A percentile compares a stretch with the other conserved stretches of the same genome.
These are phyloP conservation scores for Indicator indicator DNA, from an alignment of 2,113 vertebrate species.

Conservation along the genomic window DNA sequence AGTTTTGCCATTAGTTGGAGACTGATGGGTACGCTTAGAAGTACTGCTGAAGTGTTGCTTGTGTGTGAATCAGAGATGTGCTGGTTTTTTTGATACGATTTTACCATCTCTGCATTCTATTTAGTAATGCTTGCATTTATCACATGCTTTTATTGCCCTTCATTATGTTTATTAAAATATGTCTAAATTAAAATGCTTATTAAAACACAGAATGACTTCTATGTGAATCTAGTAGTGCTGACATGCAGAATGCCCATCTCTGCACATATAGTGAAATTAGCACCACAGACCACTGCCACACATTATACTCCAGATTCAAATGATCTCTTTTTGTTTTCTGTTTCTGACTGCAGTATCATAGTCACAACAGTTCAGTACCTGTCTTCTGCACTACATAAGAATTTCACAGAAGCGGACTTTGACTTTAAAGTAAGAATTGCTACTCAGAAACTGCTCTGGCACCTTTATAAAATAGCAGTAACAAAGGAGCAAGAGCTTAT, in stretches of 20 bases:
- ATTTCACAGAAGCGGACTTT: conserved; percentile 94
- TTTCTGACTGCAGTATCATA: conserved; percentile 86
- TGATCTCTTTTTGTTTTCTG: background rate
- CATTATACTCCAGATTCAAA: background rate
- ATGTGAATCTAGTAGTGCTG: background rate
- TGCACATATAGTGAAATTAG: background rate
- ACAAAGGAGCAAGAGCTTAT: background rate
- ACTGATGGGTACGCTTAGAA: background rate
- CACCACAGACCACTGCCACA: background rate
- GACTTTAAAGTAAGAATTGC: conserved; percentile 91
- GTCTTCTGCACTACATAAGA: conserved; percentile 94
- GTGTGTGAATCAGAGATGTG: background rate
- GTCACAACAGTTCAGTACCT: conserved; percentile 94
- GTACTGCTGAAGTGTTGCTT: background rate
- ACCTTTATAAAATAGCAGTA: background rate
- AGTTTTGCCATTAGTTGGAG: background rate
- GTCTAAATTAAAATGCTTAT: background rate
- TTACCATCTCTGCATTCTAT: background rate
- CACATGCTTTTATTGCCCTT: background rate
- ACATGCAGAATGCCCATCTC: background rate
- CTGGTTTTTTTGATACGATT: background rate
- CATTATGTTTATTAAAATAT: background rate
- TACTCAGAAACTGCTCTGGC: background rate
- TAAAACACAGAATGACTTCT: background rate
- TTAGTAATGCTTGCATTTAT: background rate